A percentile compares a stretch with the other conserved stretches of the same genome.
Conservation (phyloP, 2,113 vertebrate genomes). For the Oenanthe melanoleuca region DNA sequence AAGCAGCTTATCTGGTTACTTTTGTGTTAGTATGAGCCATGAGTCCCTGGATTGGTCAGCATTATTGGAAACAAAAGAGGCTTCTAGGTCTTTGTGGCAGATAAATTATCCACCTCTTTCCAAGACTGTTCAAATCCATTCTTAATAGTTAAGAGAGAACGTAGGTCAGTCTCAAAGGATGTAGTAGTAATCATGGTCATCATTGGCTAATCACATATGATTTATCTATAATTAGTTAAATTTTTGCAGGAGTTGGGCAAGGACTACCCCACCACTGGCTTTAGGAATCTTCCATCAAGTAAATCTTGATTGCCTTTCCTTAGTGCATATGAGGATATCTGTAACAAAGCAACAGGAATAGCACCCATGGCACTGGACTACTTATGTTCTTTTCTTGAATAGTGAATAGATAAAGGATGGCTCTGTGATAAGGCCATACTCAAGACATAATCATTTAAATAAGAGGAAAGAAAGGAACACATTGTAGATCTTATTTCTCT, state of each 20-base stretch:
- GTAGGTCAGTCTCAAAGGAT: not conserved
- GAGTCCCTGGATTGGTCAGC: not conserved
- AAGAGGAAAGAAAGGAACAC: not conserved
- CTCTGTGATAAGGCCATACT: not conserved
- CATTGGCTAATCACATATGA: not conserved
- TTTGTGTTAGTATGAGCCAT: not conserved
- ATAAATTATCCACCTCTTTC: not conserved
- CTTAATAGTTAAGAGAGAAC: not conserved
- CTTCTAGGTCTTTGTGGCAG: not conserved
- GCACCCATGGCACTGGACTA: rapidly evolving
- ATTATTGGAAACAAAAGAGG: not conserved
- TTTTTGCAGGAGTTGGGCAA: not conserved
- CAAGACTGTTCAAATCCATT: not conserved
- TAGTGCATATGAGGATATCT: not conserved
- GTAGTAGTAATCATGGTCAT: not conserved
- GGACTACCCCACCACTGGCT: not conserved
- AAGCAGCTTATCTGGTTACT: not conserved
- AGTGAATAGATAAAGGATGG: not conserved
- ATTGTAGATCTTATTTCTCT: not conserved
- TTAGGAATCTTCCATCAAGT: not conserved
- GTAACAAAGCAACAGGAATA: not conserved
- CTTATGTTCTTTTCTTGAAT: not conserved
- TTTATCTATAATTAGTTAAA: not conserved
- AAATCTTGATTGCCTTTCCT: not conserved
- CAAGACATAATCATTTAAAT: not conserved